A percentile compares a stretch with the other conserved stretches of the same genome.
Evolutionary conservation across 2,113 vertebrate species (phyloP).

Genomic region (Leiothrix lutea): DNA sequence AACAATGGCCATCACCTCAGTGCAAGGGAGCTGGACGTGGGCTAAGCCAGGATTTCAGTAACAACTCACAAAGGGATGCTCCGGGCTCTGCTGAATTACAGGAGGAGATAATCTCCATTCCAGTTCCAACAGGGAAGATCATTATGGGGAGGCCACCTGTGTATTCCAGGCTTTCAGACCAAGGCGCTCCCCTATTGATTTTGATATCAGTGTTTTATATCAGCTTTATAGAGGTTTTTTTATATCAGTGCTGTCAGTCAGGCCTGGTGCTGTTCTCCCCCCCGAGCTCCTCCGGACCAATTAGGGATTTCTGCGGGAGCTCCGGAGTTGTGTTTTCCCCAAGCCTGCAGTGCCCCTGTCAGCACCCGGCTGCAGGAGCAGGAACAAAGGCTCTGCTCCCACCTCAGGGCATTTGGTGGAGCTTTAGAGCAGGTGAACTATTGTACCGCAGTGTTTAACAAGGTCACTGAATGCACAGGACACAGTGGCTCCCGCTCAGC

Average conservation of each 20-base stretch:
- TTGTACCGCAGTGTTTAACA: neutral
- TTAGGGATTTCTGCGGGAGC: neutral
- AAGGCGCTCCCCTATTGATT: neutral
- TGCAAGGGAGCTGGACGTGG: neutral
- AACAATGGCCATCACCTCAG: neutral
- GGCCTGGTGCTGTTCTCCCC: neutral
- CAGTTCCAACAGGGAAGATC: neutral
- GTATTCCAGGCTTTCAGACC: slow-evolving; percentile 20
- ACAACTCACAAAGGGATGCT: neutral
- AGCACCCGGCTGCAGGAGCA: neutral
- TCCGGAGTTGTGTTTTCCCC: neutral
- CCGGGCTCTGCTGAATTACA: neutral
- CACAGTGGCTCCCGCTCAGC: neutral
- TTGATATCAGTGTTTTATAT: neutral
- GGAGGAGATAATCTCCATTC: neutral
- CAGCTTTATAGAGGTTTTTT: neutral
- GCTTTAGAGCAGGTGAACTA: neutral
- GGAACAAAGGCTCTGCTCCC: neutral
- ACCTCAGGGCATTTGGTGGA: neutral
- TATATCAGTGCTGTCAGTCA: neutral
- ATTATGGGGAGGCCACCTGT: slow-evolving; percentile 8
- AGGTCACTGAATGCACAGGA: neutral
- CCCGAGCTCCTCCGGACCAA: neutral
- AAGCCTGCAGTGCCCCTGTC: neutral
- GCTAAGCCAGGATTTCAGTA: neutral